phyloP scores from a whole-genome alignment of 2,888 invertebrate species.

The Anodontia alba region DNA sequence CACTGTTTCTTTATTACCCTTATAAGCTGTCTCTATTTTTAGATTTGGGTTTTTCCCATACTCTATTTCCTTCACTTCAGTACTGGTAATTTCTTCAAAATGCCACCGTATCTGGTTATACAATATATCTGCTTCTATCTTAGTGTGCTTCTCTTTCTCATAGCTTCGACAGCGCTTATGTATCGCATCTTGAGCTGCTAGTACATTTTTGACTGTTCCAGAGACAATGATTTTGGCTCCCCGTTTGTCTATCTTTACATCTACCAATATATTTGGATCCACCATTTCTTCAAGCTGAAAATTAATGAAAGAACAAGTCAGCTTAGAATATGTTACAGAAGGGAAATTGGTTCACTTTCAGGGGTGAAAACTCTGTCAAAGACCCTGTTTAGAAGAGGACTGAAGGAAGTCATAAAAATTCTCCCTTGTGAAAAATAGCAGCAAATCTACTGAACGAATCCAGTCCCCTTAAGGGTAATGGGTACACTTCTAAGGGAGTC shows the following conservation, averaged over 20 bases:
- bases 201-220: constrained; percentile 48
- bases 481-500: too few relatives aligned
- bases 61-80: constrained; percentile 38
- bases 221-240: constrained; percentile 45
- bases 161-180: constrained; percentile 45
- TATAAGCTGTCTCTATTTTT: constrained; percentile 55
- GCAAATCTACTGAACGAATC: too few relatives aligned
- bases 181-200: constrained; percentile 46
- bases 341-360: too few relatives aligned
- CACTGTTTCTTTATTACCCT: constrained; percentile 35
- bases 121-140: constrained; percentile 42
- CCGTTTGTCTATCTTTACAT: constrained; percentile 53
- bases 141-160: constrained; percentile 38
- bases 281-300: constrained; percentile 50
- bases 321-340: too few relatives aligned
- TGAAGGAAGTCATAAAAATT: too few relatives aligned
- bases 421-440: too few relatives aligned
- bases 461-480: too few relatives aligned
- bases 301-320: not conserved
- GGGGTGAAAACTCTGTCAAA: too few relatives aligned
- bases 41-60: constrained; percentile 45
- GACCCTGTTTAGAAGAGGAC: too few relatives aligned
- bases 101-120: constrained; percentile 53
- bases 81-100: constrained; percentile 38
- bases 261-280: constrained; percentile 45